Evolutionary conservation across 2,113 vertebrate genomes (phyloP).

Genomic region (Amphiprion percula): DNA sequence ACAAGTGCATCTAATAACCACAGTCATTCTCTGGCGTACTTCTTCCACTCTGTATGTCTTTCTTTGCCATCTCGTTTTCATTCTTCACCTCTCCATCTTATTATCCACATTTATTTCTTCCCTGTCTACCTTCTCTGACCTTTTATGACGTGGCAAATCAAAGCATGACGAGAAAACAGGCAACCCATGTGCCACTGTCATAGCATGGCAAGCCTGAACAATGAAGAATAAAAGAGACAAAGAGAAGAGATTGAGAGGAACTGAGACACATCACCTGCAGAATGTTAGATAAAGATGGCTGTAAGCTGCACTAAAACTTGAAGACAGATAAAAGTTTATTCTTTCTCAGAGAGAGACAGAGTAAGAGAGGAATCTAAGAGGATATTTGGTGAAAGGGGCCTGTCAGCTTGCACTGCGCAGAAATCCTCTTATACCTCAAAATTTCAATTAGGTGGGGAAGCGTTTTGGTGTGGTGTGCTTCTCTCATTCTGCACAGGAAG

Average conservation of each 20-base stretch:
- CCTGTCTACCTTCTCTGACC: constrained; percentile 7
- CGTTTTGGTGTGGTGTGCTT: constrained; percentile 54
- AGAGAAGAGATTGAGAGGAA: constrained; percentile 49
- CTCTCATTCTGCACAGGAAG: constrained; percentile 63
- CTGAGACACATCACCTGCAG: constrained; percentile 55
- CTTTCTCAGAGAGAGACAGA: constrained; percentile 56
- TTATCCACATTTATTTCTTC: constrained; percentile 14
- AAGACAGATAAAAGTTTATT: constrained; percentile 75
- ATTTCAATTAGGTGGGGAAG: constrained; percentile 84
- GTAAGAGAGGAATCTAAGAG: constrained; percentile 72
- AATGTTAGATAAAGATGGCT: constrained; percentile 51
- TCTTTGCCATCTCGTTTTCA: neutral
- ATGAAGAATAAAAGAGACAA: constrained; percentile 50
- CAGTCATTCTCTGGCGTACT: neutral
- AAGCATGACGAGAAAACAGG: constrained; percentile 49
- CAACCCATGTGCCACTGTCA: constrained; percentile 49
- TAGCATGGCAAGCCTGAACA: constrained; percentile 57
- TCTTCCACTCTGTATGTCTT: constrained; percentile 3
- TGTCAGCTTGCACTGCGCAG: constrained; percentile 76
- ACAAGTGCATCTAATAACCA: constrained; percentile 3
- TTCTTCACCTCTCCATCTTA: constrained; percentile 1
- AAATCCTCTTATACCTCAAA: constrained; percentile 85
- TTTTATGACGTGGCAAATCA: constrained; percentile 45
- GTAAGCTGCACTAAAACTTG: constrained; percentile 70
- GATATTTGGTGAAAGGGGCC: constrained; percentile 80